Evolutionary conservation across 2,113 vertebrate species (phyloP).

Genomic region (Coturnix japonica): DNA sequence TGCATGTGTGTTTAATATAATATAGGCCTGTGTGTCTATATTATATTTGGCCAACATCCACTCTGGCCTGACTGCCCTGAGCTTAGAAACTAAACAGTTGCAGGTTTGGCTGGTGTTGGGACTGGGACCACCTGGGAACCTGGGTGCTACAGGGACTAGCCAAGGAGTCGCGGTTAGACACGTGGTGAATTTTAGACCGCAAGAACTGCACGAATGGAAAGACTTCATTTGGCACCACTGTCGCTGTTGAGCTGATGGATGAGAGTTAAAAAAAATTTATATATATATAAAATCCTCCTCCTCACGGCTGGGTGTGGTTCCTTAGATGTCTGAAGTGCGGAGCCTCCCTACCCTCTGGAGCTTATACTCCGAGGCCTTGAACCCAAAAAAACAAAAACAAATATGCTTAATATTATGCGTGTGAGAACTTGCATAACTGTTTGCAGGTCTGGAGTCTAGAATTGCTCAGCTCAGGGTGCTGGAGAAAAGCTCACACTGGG

Average conservation of each 20-base stretch:
- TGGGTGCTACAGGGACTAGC: conserved; percentile 26
- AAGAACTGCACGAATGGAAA: conserved; percentile 45
- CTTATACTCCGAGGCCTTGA: conserved; percentile 40
- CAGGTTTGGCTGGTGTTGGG: conserved; percentile 41
- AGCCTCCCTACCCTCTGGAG: conserved; percentile 59
- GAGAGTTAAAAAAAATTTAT: not conserved
- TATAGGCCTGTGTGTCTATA: conserved; percentile 42
- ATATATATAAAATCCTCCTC: conserved; percentile 24
- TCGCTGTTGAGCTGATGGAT: conserved; percentile 48
- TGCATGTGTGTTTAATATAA: conserved; percentile 35
- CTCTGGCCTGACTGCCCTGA: conserved; percentile 47
- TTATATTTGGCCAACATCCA: conserved; percentile 65
- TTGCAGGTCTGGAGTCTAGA: not conserved
- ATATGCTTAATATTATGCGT: conserved; percentile 28
- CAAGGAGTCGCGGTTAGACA: conserved; percentile 42
- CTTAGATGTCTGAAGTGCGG: conserved; percentile 50
- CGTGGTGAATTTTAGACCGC: conserved; percentile 16
- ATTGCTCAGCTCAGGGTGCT: not conserved
- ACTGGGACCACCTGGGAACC: conserved; percentile 60
- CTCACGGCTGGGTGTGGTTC: conserved; percentile 3
- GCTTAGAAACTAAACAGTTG: conserved; percentile 52
- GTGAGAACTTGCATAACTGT: conserved; percentile 41
- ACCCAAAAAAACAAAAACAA: conserved; percentile 52
- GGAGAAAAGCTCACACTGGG: not conserved
- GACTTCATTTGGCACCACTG: conserved; percentile 49